Evolutionary conservation across 2,888 invertebrate genomes (phyloP).

Genomic region (Dryomyza anilis): DNA sequence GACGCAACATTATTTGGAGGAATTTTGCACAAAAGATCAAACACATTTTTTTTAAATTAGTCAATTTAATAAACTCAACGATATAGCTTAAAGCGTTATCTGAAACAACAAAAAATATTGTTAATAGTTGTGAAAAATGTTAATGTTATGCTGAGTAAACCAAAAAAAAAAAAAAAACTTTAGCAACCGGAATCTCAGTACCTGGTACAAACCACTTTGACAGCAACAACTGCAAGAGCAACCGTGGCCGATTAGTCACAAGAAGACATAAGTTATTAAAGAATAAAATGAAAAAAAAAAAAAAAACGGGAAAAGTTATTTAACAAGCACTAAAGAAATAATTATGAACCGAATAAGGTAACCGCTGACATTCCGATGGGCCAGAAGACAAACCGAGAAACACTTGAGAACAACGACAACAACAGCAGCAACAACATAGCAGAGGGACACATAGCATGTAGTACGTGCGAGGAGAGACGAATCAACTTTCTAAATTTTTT

Average conservation of each 20-base stretch:
- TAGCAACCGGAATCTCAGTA: neutral
- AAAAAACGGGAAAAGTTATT: constrained; percentile 13
- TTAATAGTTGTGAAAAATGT: neutral
- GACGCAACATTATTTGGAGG: no score
- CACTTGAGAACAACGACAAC: neutral
- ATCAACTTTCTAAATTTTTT: constrained; percentile 53
- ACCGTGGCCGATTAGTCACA: constrained; percentile 34
- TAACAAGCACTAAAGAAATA: neutral
- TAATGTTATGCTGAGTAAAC: neutral
- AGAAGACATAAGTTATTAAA: constrained; percentile 13
- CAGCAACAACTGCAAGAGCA: constrained; percentile 19
- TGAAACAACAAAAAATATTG: neutral
- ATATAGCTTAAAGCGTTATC: no score
- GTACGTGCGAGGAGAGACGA: constrained; percentile 28
- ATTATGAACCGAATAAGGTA: constrained; percentile 36
- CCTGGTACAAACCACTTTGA: neutral
- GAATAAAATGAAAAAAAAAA: no score
- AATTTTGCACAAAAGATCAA: no score
- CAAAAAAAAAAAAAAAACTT: constrained; percentile 4
- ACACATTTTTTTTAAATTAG: no score
- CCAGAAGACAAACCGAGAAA: constrained; percentile 40
- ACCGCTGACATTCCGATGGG: constrained; percentile 27
- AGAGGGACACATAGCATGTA: constrained; percentile 25
- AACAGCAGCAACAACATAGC: constrained; percentile 19
- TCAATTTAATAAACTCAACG: no score